These are phyloP conservation scores for Tenrec ecaudatus DNA, from an alignment of 2,113 vertebrate genomes.

Conservation along the genomic window DNA sequence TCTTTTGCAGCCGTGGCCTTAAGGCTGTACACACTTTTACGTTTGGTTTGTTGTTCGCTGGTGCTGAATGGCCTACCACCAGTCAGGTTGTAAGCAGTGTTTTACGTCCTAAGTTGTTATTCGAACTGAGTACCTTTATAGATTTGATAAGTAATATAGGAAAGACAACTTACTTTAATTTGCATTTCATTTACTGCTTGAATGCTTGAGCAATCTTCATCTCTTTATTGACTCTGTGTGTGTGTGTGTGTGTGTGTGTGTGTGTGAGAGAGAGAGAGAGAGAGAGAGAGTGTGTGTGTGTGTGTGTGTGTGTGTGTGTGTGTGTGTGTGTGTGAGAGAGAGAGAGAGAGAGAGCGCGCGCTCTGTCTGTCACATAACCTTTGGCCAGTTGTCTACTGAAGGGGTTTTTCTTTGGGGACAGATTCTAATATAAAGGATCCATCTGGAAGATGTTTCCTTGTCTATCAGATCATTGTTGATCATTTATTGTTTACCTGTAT, in stretches of 20 bases:
- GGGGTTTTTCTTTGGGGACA: conserved; percentile 50
- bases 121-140: conserved; percentile 46
- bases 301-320: not conserved
- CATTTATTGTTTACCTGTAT: conserved; percentile 24
- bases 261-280: no score
- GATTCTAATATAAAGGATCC: not conserved
- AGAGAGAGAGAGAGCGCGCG: no score
- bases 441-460: not conserved
- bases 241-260: not conserved
- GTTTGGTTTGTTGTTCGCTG: not conserved
- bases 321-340: not conserved
- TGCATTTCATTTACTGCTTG: conserved; percentile 30
- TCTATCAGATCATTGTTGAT: not conserved
- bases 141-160: conserved; percentile 10
- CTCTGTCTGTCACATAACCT: conserved; percentile 31
- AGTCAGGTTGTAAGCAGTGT: not conserved
- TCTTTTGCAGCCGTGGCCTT: conserved; percentile 35
- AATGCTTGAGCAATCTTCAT: conserved; percentile 16
- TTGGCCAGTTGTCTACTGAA: conserved; percentile 30
- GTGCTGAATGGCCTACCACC: not conserved
- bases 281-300: not conserved
- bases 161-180: conserved; percentile 50
- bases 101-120: conserved; percentile 23
- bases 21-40: not conserved
- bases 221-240: not conserved